Evolutionary conservation across 2,888 invertebrate genomes (phyloP).

Genomic region (Leucophenga montana): DNA sequence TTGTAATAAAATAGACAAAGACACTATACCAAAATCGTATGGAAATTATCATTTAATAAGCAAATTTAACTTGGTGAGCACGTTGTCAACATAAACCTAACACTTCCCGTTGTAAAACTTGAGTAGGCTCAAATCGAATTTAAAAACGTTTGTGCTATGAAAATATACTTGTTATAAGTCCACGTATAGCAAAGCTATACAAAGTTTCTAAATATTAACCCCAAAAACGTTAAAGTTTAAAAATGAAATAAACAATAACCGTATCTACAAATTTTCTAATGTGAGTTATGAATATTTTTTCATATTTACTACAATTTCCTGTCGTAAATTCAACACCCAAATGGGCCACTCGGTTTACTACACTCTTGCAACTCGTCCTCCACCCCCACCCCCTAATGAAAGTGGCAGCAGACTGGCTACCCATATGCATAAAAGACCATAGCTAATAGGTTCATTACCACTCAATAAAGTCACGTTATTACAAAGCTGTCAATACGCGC

Average conservation of each 20-base stretch:
- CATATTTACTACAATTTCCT: constrained; percentile 67
- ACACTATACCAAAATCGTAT: neutral
- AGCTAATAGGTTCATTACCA: constrained; percentile 69
- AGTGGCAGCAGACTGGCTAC: constrained; percentile 6
- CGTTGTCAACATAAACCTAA: constrained; percentile 58
- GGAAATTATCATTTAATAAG: neutral
- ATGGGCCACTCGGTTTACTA: neutral
- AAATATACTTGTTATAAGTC: too few relatives aligned
- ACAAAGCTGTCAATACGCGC: constrained; percentile 49
- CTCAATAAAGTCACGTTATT: constrained; percentile 70
- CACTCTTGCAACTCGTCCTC: too few relatives aligned
- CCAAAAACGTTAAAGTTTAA: constrained; percentile 23
- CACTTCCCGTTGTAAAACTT: constrained; percentile 46
- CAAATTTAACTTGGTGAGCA: constrained; percentile 36
- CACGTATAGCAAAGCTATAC: too few relatives aligned
- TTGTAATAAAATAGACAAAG: neutral
- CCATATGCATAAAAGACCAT: constrained; percentile 22
- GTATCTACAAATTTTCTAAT: constrained; percentile 3
- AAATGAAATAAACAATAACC: neutral
- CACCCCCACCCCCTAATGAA: constrained; percentile 14
- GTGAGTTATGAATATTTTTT: constrained; percentile 35
- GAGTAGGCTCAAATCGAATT: neutral
- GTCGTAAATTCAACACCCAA: constrained; percentile 66
- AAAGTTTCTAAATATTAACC: constrained; percentile 25
- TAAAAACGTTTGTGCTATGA: constrained; percentile 28